These are phyloP conservation scores for Ambastaia sidthimunki DNA, from an alignment of 2,797 vertebrate genomes.

Conservation along the genomic window DNA sequence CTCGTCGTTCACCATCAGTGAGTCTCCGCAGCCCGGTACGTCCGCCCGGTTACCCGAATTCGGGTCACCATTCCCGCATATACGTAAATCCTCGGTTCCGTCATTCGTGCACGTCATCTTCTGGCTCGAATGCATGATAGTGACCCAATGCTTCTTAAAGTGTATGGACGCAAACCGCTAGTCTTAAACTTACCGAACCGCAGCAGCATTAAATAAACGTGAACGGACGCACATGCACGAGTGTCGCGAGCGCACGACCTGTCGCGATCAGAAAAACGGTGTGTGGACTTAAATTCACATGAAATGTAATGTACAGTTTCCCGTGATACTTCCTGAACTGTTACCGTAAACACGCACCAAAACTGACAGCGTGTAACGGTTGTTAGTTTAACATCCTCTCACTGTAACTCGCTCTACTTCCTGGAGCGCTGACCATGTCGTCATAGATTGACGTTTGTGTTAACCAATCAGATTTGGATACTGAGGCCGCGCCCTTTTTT, in stretches of 20 bases:
- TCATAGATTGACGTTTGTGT: background rate
- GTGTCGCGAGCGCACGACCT: background rate
- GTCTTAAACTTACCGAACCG: background rate
- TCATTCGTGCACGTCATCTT: background rate
- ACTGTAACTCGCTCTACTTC: conserved; percentile 36
- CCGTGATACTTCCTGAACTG: background rate
- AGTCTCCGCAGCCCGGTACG: conserved; percentile 3
- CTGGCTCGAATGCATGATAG: conserved; percentile 65
- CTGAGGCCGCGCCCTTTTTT: background rate
- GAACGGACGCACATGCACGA: background rate
- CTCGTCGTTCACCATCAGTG: conserved; percentile 41
- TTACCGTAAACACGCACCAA: conserved; percentile 32
- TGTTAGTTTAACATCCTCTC: background rate
- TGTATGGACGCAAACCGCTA: background rate
- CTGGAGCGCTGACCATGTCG: background rate
- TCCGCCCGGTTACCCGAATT: conserved; percentile 22
- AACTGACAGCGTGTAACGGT: background rate
- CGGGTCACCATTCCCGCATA: conserved; percentile 1
- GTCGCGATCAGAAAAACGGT: background rate
- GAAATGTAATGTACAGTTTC: background rate
- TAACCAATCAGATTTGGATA: conserved; percentile 63
- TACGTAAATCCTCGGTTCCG: background rate
- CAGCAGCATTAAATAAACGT: background rate
- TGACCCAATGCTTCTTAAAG: background rate
- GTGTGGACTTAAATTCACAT: background rate